Percentiles rank a stretch among this genome's conserved stretches.
Conservation (phyloP, 2,797 vertebrate species). For the Diplodus sargus region DNA sequence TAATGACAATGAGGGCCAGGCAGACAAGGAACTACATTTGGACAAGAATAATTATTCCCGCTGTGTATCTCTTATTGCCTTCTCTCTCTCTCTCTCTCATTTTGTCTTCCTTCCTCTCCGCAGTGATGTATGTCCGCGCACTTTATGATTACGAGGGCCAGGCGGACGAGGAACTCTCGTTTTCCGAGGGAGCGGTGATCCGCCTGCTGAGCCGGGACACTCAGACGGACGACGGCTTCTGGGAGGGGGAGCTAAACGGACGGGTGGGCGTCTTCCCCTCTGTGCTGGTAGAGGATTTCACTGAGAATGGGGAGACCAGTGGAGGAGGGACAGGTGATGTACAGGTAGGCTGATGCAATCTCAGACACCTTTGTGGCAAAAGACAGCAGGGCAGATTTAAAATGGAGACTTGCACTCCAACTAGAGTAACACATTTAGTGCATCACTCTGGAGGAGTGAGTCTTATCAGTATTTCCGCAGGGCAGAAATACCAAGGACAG, state of each 20-base stretch:
- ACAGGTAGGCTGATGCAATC: constrained; percentile 53
- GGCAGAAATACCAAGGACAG: constrained; percentile 44
- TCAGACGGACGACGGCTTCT: constrained; percentile 98
- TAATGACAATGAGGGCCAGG: constrained; percentile 25
- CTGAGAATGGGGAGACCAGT: constrained; percentile 91
- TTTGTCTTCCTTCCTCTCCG: constrained; percentile 23
- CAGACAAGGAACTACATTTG: constrained; percentile 31
- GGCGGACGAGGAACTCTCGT: constrained; percentile 95
- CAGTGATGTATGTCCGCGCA: constrained; percentile 95
- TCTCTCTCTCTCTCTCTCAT: constrained; percentile 7
- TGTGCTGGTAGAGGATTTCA: constrained; percentile 94
- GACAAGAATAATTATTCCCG: constrained; percentile 41
- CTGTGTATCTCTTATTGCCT: constrained; percentile 27
- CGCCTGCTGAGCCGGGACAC: constrained; percentile 96
- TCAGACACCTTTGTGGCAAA: not conserved
- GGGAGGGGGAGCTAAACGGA: constrained; percentile 97
- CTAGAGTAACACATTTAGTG: not conserved
- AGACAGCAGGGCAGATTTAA: not conserved
- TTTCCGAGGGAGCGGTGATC: constrained; percentile 95
- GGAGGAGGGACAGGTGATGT: constrained; percentile 63
- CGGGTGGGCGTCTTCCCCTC: constrained; percentile 95
- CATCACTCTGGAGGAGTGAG: constrained; percentile 18
- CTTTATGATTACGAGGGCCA: constrained; percentile 99
- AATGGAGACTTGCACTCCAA: not conserved
- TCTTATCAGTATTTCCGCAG: constrained; percentile 56